Conservation (phyloP, 2,888 invertebrate species). For the Dasysyrphus albostriatus region DNA sequence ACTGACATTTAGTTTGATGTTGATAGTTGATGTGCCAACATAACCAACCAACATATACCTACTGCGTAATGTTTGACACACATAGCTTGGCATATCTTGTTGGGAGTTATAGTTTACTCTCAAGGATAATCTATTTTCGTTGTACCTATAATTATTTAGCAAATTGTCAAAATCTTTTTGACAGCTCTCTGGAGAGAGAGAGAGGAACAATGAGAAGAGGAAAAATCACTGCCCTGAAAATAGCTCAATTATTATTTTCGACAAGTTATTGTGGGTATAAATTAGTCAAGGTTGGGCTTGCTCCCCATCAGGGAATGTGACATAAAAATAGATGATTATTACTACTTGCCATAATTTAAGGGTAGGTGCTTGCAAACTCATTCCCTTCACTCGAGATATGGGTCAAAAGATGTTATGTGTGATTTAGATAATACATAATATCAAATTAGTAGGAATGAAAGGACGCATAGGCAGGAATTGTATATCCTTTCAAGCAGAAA, state of each 20-base stretch:
- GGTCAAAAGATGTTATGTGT: not conserved
- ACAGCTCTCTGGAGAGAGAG: not conserved
- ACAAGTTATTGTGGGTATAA: not conserved
- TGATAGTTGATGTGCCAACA: slow-evolving; percentile 6
- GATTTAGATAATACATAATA: slow-evolving; percentile 11
- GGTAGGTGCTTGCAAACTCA: not conserved
- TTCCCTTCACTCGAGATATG: not conserved
- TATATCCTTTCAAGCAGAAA: not conserved
- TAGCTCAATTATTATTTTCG: slow-evolving; percentile 10
- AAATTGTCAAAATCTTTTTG: slow-evolving; percentile 21
- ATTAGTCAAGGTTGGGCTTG: not conserved
- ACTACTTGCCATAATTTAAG: slow-evolving; percentile 11
- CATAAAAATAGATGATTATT: slow-evolving; percentile 16
- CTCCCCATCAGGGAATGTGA: not conserved
- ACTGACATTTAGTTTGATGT: slow-evolving; percentile 34
- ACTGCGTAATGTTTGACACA: slow-evolving; percentile 6
- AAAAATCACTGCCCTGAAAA: not conserved
- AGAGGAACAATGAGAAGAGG: not conserved
- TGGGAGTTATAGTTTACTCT: not conserved
- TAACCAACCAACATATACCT: not conserved
- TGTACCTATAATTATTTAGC: not conserved
- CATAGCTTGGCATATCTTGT: not conserved
- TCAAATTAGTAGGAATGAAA: not conserved
- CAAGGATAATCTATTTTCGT: not conserved
- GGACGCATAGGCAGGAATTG: not conserved